Conservation (phyloP, 2,888 invertebrate species). For the Rotaria socialis region DNA sequence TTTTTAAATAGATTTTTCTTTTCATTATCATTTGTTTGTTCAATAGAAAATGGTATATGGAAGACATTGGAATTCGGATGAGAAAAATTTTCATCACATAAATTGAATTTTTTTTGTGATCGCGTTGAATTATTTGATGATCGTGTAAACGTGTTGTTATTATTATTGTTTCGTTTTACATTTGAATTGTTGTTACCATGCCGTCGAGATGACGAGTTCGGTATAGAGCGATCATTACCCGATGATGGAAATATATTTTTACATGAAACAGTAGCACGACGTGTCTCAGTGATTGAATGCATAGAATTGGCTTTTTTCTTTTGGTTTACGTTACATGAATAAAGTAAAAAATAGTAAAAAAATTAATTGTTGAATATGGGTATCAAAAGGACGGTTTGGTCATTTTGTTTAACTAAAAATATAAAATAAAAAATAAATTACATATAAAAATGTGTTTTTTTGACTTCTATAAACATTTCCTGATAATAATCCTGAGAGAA, state of each 20-base stretch:
- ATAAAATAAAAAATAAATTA: neutral
- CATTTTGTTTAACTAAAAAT: constrained; percentile 8
- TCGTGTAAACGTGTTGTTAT: neutral
- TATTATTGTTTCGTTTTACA: neutral
- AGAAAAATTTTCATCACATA: neutral
- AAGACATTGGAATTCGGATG: neutral
- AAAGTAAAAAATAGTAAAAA: constrained; percentile 22
- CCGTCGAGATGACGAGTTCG: neutral
- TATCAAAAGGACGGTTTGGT: neutral
- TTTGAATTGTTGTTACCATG: neutral
- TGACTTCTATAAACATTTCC: neutral
- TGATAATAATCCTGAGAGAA: neutral
- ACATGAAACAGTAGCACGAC: neutral
- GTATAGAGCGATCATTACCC: neutral
- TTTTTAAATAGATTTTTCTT: neutral
- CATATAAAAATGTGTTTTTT: neutral
- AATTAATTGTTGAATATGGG: neutral
- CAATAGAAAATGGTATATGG: neutral
- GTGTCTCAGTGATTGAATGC: neutral
- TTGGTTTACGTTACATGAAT: neutral
- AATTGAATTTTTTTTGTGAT: neutral
- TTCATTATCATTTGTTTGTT: neutral
- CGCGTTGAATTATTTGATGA: neutral
- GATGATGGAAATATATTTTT: neutral
- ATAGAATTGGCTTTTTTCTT: neutral